Percentiles rank a stretch among this genome's conserved stretches.
These are phyloP conservation scores for Orchestia grillus DNA, from an alignment of 1,140 invertebrate genomes.

Conservation along the genomic window DNA sequence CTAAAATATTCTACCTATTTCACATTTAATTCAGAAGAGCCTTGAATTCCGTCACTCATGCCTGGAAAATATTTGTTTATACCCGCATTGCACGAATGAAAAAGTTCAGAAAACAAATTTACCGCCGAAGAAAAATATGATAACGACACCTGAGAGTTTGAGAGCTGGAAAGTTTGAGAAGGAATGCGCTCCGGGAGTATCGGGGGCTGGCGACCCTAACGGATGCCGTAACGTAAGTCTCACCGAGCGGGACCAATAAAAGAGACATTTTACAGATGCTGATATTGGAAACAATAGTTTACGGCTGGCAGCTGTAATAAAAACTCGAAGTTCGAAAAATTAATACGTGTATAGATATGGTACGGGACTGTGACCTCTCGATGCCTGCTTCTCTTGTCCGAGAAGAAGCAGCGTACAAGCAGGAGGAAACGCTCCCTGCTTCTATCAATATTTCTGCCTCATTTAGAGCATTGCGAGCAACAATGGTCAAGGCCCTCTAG, in stretches of 20 bases:
- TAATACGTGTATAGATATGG: background rate
- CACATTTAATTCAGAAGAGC: too few species aligned
- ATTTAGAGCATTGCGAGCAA: background rate
- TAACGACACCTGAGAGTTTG: background rate
- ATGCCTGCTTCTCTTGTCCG: background rate
- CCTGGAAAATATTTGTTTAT: too few species aligned
- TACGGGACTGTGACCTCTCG: background rate
- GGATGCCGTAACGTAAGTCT: background rate
- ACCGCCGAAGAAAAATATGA: background rate
- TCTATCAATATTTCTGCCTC: background rate
- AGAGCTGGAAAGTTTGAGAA: background rate
- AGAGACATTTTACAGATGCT: slow-evolving; percentile 1
- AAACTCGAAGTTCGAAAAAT: background rate
- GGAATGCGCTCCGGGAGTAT: background rate
- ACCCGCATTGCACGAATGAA: too few species aligned
- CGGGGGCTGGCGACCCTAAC: background rate
- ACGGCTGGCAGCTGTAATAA: background rate
- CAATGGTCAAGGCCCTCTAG: too few species aligned
- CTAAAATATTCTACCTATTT: too few species aligned
- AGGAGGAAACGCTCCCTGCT: background rate
- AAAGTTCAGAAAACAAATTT: too few species aligned
- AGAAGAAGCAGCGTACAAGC: background rate
- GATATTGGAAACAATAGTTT: slow-evolving; percentile 10
- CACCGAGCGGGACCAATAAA: background rate
- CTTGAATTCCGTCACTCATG: too few species aligned